These are phyloP conservation scores for Bergia puertoricense DNA, from an alignment of 92 coral and sea anemone species.

Conservation along the genomic window DNA sequence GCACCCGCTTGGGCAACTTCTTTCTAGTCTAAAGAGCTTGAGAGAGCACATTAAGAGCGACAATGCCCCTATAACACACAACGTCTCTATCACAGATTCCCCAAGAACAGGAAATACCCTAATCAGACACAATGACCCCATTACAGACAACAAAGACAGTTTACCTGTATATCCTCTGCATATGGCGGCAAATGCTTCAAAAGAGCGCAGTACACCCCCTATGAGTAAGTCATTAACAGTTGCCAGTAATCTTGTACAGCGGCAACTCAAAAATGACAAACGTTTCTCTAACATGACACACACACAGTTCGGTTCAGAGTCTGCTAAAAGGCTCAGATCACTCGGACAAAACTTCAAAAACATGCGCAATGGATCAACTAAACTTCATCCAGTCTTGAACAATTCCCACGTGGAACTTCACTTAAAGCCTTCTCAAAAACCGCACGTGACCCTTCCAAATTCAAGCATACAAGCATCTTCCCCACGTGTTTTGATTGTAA, in stretches of 20 bases:
- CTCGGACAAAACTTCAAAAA: neutral
- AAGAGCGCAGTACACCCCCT: neutral
- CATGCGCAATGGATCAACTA: neutral
- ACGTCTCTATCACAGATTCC: neutral
- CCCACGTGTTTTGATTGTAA: neutral
- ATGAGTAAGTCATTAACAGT: neutral
- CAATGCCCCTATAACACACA: neutral
- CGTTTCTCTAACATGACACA: neutral
- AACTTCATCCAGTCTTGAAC: neutral
- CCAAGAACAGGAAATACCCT: neutral
- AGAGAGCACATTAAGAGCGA: constrained; percentile 28
- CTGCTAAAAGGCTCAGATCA: neutral
- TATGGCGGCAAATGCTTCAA: neutral
- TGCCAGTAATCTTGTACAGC: neutral
- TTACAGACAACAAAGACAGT: neutral
- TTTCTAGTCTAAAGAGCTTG: constrained; percentile 23
- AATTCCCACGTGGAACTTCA: neutral
- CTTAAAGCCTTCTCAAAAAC: neutral
- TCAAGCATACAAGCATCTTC: neutral
- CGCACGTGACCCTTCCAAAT: neutral
- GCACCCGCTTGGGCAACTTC: constrained; percentile 32
- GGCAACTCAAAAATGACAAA: neutral
- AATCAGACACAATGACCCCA: neutral
- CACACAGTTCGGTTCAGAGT: neutral
- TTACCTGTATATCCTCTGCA: neutral